Conservation (phyloP, 2,113 vertebrate species). For the Psittacus erithacus region DNA sequence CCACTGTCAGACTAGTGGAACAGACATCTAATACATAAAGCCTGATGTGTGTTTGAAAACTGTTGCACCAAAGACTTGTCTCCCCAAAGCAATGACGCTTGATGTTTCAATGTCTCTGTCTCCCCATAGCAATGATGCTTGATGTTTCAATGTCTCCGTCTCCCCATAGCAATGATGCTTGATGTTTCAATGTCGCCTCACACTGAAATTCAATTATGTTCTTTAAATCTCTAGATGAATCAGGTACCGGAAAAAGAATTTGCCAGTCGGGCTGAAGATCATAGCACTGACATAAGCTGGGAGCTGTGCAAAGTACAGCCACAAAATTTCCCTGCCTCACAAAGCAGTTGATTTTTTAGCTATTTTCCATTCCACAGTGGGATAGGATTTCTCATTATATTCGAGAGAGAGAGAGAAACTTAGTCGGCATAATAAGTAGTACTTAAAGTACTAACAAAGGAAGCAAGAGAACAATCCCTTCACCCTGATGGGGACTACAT, state of each 20-base stretch:
- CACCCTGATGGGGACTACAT: neutral
- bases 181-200: slow-evolving; percentile 6
- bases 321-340: neutral
- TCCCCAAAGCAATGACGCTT: neutral
- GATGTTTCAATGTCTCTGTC: neutral
- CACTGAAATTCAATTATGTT: slow-evolving; percentile 34
- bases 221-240: slow-evolving; percentile 8
- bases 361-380: slow-evolving; percentile 7
- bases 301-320: neutral
- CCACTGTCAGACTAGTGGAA: neutral
- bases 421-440: slow-evolving; percentile 17
- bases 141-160: neutral
- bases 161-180: neutral
- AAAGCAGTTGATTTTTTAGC: neutral
- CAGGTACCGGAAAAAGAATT: neutral
- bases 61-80: neutral
- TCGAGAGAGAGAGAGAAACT: neutral
- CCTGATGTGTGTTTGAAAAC: slow-evolving; percentile 1
- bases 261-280: neutral
- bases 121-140: neutral
- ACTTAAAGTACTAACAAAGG: neutral
- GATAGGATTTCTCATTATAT: neutral
- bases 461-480: slow-evolving; percentile 18
- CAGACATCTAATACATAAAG: neutral
- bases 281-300: neutral